Percentiles rank a stretch among this genome's conserved stretches.
phyloP scores from a whole-genome alignment of 2,888 invertebrate genomes.

The Watsonalla cultraria region DNA sequence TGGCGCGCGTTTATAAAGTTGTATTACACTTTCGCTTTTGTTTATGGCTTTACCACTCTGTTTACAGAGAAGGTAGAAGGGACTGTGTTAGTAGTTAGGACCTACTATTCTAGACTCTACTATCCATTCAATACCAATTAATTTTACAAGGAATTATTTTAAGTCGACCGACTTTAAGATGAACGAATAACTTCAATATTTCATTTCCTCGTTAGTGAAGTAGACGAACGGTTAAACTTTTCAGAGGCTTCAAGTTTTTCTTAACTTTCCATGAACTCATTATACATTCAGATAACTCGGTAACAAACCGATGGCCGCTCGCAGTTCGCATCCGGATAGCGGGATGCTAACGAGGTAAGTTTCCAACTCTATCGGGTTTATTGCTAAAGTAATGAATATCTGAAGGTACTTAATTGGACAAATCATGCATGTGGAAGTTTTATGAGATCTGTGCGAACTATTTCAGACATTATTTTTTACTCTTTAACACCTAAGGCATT shows the following conservation, averaged over 20 bases:
- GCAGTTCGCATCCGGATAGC: slow-evolving; percentile 28
- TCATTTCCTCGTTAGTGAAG: slow-evolving; percentile 37
- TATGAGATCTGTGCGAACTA: no score
- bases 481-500: no score
- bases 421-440: no score
- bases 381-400: neutral
- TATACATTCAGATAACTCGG: slow-evolving; percentile 51
- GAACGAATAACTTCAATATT: slow-evolving; percentile 8
- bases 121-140: no score
- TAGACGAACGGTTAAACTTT: slow-evolving; percentile 14
- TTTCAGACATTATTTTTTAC: no score
- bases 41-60: no score
- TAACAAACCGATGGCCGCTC: slow-evolving; percentile 41
- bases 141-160: no score
- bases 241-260: slow-evolving; percentile 32
- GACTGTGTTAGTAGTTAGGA: no score
- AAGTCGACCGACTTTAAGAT: neutral
- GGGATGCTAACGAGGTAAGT: slow-evolving; percentile 55
- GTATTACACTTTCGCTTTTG: no score
- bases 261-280: slow-evolving; percentile 39
- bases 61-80: no score
- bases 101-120: no score
- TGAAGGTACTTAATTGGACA: neutral
- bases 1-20: no score
- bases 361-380: slow-evolving; percentile 25